These are phyloP conservation scores for Gonocerus acuteangulatus DNA, from an alignment of 2,888 invertebrate genomes.

Conservation along the genomic window DNA sequence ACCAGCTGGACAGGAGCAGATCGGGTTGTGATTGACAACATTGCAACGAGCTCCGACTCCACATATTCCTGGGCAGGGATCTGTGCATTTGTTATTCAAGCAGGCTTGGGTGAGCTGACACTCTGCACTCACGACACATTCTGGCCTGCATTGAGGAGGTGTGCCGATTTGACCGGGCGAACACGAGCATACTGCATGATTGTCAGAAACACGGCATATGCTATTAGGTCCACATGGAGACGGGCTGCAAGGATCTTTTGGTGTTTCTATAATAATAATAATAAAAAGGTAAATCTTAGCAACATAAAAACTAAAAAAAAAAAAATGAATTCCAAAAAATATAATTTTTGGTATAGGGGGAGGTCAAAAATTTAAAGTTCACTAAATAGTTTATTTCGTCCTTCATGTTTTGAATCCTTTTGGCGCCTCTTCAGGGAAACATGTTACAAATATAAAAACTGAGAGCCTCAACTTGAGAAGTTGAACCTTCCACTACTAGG, in stretches of 20 bases:
- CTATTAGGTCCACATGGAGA: constrained; percentile 67
- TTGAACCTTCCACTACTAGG: too few species aligned
- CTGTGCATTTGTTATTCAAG: constrained; percentile 53
- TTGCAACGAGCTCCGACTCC: constrained; percentile 55
- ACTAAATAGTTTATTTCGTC: too few species aligned
- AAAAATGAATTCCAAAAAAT: too few species aligned
- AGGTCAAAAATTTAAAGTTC: too few species aligned
- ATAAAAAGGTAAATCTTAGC: background rate
- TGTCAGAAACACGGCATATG: constrained; percentile 55
- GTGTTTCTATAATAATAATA: constrained; percentile 35
- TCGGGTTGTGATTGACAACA: constrained; percentile 61
- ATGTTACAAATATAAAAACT: too few species aligned
- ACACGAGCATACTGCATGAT: constrained; percentile 62
- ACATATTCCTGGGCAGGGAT: constrained; percentile 60
- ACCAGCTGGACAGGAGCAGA: constrained; percentile 56
- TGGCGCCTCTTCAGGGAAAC: too few species aligned
- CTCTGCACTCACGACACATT: constrained; percentile 57
- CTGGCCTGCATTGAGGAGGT: constrained; percentile 57
- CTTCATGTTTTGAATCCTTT: too few species aligned
- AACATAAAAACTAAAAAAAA: constrained; percentile 7
- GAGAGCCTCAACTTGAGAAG: too few species aligned
- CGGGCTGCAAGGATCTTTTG: constrained; percentile 65
- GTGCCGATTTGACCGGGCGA: constrained; percentile 61
- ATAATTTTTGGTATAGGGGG: too few species aligned
- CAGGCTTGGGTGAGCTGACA: constrained; percentile 62